A percentile compares a stretch with the other conserved stretches of the same genome.
These are phyloP conservation scores for Trichomycterus rosablanca DNA, from an alignment of 2,113 vertebrate genomes.

Conservation along the genomic window DNA sequence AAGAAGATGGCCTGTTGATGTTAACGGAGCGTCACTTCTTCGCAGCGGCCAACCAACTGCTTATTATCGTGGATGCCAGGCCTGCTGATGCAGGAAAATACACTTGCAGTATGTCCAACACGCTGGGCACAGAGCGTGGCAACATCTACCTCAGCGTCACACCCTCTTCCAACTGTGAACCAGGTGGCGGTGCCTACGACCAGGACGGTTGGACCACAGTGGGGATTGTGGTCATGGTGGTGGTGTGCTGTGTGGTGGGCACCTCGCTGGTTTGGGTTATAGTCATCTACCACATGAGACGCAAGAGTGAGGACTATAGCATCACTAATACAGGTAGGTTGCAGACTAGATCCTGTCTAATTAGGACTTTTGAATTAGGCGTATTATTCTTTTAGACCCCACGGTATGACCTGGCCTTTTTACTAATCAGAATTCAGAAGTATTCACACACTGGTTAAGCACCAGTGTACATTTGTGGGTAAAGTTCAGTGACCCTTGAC, in stretches of 20 bases:
- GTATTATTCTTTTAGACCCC: too few relatives aligned
- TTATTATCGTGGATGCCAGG: conserved; percentile 89
- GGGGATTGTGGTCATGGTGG: conserved; percentile 94
- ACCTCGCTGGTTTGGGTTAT: conserved; percentile 97
- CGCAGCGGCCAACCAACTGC: conserved; percentile 89
- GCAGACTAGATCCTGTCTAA: too few relatives aligned
- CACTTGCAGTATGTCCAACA: conserved; percentile 95
- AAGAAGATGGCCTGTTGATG: conserved; percentile 84
- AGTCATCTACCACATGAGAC: conserved; percentile 96
- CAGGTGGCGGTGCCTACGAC: conserved; percentile 65
- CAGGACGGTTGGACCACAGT: conserved; percentile 91
- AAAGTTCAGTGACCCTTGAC: too few relatives aligned
- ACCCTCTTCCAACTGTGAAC: conserved; percentile 87
- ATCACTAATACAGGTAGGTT: conserved; percentile 85
- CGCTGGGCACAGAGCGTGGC: conserved; percentile 87
- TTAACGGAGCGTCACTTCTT: conserved; percentile 95
- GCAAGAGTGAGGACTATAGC: conserved; percentile 86
- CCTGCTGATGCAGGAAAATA: conserved; percentile 87
- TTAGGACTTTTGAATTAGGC: too few relatives aligned
- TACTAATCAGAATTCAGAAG: too few relatives aligned
- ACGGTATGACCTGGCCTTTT: too few relatives aligned
- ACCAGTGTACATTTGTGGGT: too few relatives aligned
- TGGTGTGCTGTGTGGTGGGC: conserved; percentile 98
- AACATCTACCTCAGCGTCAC: conserved; percentile 82
- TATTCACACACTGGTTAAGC: too few relatives aligned